Evolutionary conservation across 2,888 invertebrate species (phyloP), one percentile per base, ranked within the genome.

Genomic region (Cheilosia vulpina): DNA sequence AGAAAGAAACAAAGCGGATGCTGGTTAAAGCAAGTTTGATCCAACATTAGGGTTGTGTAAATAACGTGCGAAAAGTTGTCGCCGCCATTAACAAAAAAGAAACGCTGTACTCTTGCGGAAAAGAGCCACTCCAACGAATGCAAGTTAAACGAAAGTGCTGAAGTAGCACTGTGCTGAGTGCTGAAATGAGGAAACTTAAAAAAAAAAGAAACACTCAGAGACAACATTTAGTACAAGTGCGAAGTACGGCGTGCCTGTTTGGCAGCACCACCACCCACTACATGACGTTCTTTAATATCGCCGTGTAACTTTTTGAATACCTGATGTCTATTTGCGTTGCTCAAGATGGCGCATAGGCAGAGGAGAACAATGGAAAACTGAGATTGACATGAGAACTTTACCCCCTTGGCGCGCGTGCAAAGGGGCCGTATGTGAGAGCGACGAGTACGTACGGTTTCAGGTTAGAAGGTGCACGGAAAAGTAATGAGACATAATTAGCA

Each of bases 261-360:
- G 38, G 57, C 43, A 55, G 57, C 71, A 58, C 31, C 63, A 38
- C 38, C 38, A 11, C 11, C 38, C 13, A 13, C 38, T 63, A 21
- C 13, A 15, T 65, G 60, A 45, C 15, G 38, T 58, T 72, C n/a
- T 55, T 77, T 78, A 73, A 78, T 68, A 57, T 58, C 55, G 50
- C 1, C 52, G 63, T 63, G 68, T 50, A 73, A 84, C 78, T 69
- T 79, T 78, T 75, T 69, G 73, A 75, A 84, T 84, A 60, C 58
- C 21, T 78, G 73, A 79, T 79, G 69, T 57, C 58, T 83, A 41
- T 69, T 83, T 78, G 45, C 65, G 65, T 52, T 69, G 52, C 78
- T 65, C 57, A 53, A 69, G 57, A 57, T 55, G 71, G 7, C 45
- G 21, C 19, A 34, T 21, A 17, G 19, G 17, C 9, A 47, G 7